Conservation (phyloP, 1,140 invertebrate species). For the Zaprionus tsacasi region DNA sequence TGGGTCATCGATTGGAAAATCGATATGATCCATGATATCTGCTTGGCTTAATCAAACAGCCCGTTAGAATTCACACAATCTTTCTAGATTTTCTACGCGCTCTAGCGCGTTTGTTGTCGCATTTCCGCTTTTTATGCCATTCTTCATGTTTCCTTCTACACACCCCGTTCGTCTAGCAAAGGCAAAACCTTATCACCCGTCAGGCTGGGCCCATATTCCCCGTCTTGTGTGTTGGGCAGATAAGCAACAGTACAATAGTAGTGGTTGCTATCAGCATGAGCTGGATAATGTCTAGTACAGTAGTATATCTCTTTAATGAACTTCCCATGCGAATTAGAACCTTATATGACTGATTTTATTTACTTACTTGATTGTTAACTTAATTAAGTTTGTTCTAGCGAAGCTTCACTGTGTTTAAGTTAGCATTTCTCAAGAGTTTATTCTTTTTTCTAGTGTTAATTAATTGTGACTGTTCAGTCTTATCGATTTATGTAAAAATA, state of each 20-base stretch:
- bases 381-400: background rate
- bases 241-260: conserved; percentile 26
- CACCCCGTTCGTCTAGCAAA: conserved; percentile 7
- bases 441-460: conserved; percentile 2
- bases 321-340: background rate
- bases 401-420: background rate
- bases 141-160: conserved; percentile 50
- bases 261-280: conserved; percentile 16
- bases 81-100: background rate
- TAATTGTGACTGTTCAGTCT: background rate
- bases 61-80: background rate
- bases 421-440: background rate
- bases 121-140: conserved; percentile 51
- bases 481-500: conserved; percentile 16
- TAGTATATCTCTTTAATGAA: background rate
- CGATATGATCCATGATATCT: conserved; percentile 36
- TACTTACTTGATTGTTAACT: background rate
- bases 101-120: conserved; percentile 31
- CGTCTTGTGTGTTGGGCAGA: conserved; percentile 42
- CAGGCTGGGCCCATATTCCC: conserved; percentile 21
- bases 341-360: background rate
- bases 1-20: conserved; percentile 22
- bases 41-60: background rate
- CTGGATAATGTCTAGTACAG: conserved; percentile 32
- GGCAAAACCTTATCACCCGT: conserved; percentile 53